Percentiles rank a stretch among this genome's conserved stretches.
phyloP scores from a whole-genome alignment of 2,797 vertebrate genomes.

The Premnoplex brunnescens region DNA sequence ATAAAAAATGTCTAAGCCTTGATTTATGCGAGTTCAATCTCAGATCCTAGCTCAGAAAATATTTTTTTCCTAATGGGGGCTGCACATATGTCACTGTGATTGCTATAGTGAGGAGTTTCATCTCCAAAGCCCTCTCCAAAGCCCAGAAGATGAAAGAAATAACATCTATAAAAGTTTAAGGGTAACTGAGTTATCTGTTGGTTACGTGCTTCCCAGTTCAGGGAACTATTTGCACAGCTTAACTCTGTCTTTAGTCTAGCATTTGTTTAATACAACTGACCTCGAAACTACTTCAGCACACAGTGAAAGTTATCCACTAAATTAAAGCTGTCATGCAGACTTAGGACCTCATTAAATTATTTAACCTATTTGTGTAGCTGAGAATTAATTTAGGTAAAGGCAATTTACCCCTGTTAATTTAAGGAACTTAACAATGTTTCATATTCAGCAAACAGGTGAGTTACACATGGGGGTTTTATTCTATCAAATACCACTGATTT shows the following conservation, averaged over 20 bases:
- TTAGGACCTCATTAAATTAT: neutral
- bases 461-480: neutral
- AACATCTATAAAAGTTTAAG: neutral
- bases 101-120: neutral
- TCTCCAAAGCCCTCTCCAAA: neutral
- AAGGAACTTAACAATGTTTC: neutral
- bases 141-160: neutral
- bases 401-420: neutral
- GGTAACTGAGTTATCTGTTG: neutral
- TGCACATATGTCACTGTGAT: neutral
- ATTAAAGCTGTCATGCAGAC: neutral
- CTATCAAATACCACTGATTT: neutral
- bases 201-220: neutral
- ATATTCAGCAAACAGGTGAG: neutral
- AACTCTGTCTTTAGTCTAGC: neutral
- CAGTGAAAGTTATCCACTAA: neutral
- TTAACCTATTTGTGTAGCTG: constrained; percentile 1
- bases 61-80: neutral
- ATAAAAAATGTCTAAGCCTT: neutral
- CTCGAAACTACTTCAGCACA: neutral
- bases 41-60: neutral
- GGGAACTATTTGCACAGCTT: constrained; percentile 30
- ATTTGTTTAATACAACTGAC: constrained; percentile 22
- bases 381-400: constrained; percentile 7
- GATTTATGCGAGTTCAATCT: neutral